Conservation (phyloP, 92 coral and sea anemone species). For the Hydrozoanthus gracilis region DNA sequence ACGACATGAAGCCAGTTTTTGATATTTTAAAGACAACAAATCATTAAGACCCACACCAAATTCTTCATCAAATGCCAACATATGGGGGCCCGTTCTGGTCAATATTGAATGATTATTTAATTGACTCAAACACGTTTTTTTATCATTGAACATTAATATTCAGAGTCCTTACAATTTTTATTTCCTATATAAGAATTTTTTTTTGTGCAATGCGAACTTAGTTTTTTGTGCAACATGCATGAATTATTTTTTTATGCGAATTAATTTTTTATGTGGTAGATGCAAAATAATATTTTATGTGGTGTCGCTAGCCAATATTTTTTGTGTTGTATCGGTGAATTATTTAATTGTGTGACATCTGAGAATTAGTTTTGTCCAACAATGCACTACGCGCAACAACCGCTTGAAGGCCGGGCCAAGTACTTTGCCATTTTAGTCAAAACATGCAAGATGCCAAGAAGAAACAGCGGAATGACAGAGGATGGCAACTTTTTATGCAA, state of each 20-base stretch:
- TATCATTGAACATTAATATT: constrained; percentile 22
- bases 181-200: constrained; percentile 16
- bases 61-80: no score
- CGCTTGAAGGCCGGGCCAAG: constrained; percentile 19
- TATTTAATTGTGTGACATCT: constrained; percentile 9
- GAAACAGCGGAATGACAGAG: constrained; percentile 61
- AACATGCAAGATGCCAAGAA: constrained; percentile 40
- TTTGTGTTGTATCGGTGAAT: not conserved
- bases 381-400: constrained; percentile 18
- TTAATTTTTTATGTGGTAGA: not conserved
- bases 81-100: constrained; percentile 40
- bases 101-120: constrained; percentile 48
- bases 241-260: not conserved
- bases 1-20: no score
- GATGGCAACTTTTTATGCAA: constrained; percentile 42
- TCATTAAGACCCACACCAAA: no score
- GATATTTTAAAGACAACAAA: no score
- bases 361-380: constrained; percentile 25
- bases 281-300: constrained; percentile 7
- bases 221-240: not conserved
- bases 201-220: constrained; percentile 15
- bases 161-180: constrained; percentile 15
- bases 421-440: not conserved
- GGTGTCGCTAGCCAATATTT: not conserved
- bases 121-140: constrained; percentile 20